These are phyloP conservation scores for Callithrix jacchus DNA, from an alignment of 2,113 vertebrate genomes.

Conservation along the genomic window DNA sequence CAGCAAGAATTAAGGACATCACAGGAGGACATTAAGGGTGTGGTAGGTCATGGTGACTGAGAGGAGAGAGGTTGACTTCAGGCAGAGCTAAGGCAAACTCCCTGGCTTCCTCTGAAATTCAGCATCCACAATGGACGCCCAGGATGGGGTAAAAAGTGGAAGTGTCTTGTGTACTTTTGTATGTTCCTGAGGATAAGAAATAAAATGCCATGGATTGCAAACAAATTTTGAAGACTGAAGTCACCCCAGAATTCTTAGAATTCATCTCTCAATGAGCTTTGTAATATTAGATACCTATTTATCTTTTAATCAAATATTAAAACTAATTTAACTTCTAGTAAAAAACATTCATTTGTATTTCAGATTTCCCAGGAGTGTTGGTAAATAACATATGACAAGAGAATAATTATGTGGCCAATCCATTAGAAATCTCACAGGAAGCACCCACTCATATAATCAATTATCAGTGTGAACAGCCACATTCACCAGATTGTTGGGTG, in stretches of 20 bases:
- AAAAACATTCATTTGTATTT: neutral
- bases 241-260: neutral
- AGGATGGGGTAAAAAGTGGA: neutral
- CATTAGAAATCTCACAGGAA: neutral
- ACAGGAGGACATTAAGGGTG: neutral
- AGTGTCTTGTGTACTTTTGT: neutral
- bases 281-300: neutral
- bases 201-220: neutral
- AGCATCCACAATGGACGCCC: neutral
- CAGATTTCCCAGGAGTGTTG: neutral
- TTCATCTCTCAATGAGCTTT: neutral
- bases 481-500: neutral
- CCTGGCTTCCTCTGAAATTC: neutral
- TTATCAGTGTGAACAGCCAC: neutral
- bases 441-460: neutral
- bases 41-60: neutral
- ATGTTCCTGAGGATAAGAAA: neutral
- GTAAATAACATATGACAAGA: neutral
- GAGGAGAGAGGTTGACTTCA: neutral
- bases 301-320: conserved; percentile 15
- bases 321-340: neutral
- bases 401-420: neutral
- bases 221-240: neutral
- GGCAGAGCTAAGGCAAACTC: neutral
- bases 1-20: neutral